These are phyloP conservation scores for Sialis lutaria DNA, from an alignment of 2,888 invertebrate genomes.

Conservation along the genomic window DNA sequence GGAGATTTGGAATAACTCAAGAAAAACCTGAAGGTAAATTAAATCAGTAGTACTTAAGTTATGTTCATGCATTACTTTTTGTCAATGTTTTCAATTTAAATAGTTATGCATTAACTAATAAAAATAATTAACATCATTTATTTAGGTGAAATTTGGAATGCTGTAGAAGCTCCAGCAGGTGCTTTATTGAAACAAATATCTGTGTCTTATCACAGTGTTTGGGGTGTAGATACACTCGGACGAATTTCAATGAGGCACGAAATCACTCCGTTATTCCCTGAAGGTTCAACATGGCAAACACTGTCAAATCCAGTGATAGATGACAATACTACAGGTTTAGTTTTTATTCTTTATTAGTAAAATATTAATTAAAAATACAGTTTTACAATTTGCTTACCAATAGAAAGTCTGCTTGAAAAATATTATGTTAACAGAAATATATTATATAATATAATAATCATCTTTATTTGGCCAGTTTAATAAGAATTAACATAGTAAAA, in stretches of 20 bases:
- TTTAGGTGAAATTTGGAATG: slow-evolving; percentile 54
- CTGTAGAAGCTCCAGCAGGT: slow-evolving; percentile 52
- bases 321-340: background rate
- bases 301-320: slow-evolving; percentile 24
- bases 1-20: slow-evolving; percentile 53
- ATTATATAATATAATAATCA: background rate
- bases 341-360: background rate
- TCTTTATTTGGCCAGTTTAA: background rate
- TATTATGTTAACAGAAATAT: background rate
- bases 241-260: slow-evolving; percentile 61
- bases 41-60: too few relatives aligned
- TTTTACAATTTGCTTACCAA: too few relatives aligned
- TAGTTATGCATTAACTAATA: background rate
- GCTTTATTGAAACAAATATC: slow-evolving; percentile 57
- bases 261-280: slow-evolving; percentile 55
- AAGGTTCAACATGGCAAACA: slow-evolving; percentile 74
- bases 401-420: background rate
- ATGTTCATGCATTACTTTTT: too few relatives aligned
- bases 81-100: too few relatives aligned
- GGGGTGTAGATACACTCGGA: slow-evolving; percentile 63
- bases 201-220: slow-evolving; percentile 53
- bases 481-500: background rate
- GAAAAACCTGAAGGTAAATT: slow-evolving; percentile 40
- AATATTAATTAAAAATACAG: background rate
- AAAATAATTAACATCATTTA: slow-evolving; percentile 5